Evolutionary conservation across 2,113 vertebrate genomes (phyloP), one percentile per base, ranked within the genome.

Genomic region (Pionites leucogaster): DNA sequence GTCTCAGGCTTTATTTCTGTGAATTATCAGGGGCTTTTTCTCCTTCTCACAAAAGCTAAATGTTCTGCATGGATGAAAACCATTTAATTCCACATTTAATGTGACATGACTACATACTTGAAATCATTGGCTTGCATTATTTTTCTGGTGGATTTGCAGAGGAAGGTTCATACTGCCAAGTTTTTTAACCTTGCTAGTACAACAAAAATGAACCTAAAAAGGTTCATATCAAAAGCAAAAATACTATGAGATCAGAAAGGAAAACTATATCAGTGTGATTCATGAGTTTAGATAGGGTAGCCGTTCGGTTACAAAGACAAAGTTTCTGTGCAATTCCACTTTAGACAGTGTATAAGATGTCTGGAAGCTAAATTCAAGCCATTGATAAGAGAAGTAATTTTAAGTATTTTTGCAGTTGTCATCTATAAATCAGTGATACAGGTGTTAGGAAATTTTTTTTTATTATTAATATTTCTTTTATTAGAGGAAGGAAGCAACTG

Each of bases 91-190:
- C 3, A 4, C 83, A 76, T 90, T 81, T 92, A 93, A 88, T 87
- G 86, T 89, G 74, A 84, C 2, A 1, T 65, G 80, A 72, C 74
- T 82, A 19, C 8, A 3, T 50, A 49, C 74, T 70, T 75, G 75
- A 80, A 88, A 75, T 85, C 52, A n/a, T 14, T 85, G 60, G 28
- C 44, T 91, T 84, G 53, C 49, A 18, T 90, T 81, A 59, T 88
- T 83, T 47, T 88, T 85, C 74, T 31, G 14, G 82, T 94, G 88
- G 81, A n/a, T 92, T 96, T 97, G 92, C 81, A 93, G 49, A 72
- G 50, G 68, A 91, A 83, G 64, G 44, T 88, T 95, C 46, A n/a
- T 41, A 53, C 17, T 95, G 82, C 67, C 67, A 92, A 52, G 59
- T 47, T 89, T 93, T 91, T 93, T 96, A 96, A 89, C 78, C 18